Evolutionary conservation across 2,888 invertebrate genomes (phyloP), one percentile per base, ranked within the genome.

Genomic region (Dione vanillae): DNA sequence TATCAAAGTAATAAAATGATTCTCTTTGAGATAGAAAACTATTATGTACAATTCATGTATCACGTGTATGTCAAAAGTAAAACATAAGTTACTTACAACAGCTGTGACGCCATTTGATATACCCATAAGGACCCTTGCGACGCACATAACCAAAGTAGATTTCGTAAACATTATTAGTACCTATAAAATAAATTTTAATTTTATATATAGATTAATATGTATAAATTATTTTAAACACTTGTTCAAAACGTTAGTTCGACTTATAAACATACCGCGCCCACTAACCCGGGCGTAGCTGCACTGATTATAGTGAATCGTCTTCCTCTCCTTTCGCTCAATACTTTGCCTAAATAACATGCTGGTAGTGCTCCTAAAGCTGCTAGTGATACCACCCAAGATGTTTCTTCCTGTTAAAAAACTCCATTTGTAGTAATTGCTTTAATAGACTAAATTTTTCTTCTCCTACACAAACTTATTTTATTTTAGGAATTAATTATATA

Each of bases 331-430:
- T 95, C 94, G 76, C 94, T 94, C 37, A 95, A 81, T 64, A 94
- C 85, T 56, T 95, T 95, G 0, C 95, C 94, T 19, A 94, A 70
- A 65, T 94, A 85, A 75, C 94, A 94, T 0, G 95, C 95, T 0
- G 93, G 89, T 37, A 94, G 85, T 0, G 94, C 94, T 0, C 95
- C 95, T 69, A 94, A 82, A 0, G 94, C 88, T 67, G 92, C 89
- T 62, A 95, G 83, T 0, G 95, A 94, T 0, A 94, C 95, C 74
- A 94, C 88, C 94, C 94, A 95, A 66, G 94, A 94, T 41, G 86
- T 90, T 81, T 94, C 91, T 43, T 88, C 86, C 90, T 94, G 79
- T 27, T 19, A 52, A 56, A 65, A 40, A 64, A 27, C 27, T 27
- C 5, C 2, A 27, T 27, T 27, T 27, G 27, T 27, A 27, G 27